Base-by-base conservation (phyloP, 2,888 invertebrate genomes). In the Carcina quercana region DNA sequence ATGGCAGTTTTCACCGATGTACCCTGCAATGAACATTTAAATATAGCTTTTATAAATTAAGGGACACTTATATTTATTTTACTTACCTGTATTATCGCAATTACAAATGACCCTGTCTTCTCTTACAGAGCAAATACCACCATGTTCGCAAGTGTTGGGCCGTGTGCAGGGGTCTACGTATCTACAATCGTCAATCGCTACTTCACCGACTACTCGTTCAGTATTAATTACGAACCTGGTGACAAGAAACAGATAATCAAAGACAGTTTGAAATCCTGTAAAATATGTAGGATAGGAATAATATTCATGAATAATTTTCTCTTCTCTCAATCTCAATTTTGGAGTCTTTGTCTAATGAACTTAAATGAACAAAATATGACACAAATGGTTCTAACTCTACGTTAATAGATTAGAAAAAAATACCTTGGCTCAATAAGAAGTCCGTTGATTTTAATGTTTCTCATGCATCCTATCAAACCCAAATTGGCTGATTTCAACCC, bases 1-100 rank as follows among this genome's bases (percentile, higher is more conserved):
- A 63, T 97, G 97, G 53, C 97, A 97, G 59, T 96, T 96, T 59
- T 94, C 93, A 6, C 97, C 97, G 26, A 93, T 93, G 59, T 97
- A 97, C 1, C 95, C 84, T 83, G 39, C 8, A 30, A 27, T 35
- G 19, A 13, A 7, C 17, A 17, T 5, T 17, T 17, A 17, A 17
- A 17, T 17, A 5, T 17, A 17, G 17, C 5, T 7, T 17, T 5
- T 17, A 5, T 17, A 5, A 5, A 17, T 17, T 5, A 17, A 17
- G 7, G 17, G 17, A 17, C 5, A 17, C 5, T 5, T 17, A 17
- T 17, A 17, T 17, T 17, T 17, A 5, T 17, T 17, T 17, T 17
- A 5, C 24, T 24, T 46, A 83, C 84, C 95, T 3, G 95, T 96
- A 43, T 90, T 92, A 25, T 91, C 90, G 68, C 97, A 97, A 57